A percentile compares a stretch with the other conserved stretches of the same genome.
Conservation (phyloP, 2,797 vertebrate species). For the Acrocephalus scirpaceus region DNA sequence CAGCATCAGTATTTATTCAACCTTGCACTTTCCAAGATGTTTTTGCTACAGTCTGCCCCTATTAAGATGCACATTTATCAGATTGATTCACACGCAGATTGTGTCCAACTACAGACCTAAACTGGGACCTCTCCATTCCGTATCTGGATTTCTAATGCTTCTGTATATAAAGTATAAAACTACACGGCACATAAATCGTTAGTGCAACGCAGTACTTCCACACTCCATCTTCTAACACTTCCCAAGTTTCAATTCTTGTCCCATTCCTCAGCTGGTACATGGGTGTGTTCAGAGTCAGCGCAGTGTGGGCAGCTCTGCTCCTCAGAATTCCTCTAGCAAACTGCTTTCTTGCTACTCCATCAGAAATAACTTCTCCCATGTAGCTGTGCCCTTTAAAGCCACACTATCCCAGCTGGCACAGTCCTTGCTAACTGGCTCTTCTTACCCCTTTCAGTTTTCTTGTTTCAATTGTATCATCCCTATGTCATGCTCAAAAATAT, state of each 20-base stretch:
- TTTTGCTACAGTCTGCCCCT: not conserved
- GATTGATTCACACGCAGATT: not conserved
- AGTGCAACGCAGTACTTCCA: not conserved
- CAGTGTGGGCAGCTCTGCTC: not conserved
- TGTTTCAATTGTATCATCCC: not conserved
- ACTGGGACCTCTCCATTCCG: not conserved
- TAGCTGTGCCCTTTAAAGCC: not conserved
- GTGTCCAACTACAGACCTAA: not conserved
- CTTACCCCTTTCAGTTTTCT: not conserved
- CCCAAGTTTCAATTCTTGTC: not conserved
- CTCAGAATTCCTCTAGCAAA: not conserved
- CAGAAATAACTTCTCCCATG: not conserved
- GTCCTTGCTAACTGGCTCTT: not conserved
- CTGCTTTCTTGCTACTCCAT: not conserved
- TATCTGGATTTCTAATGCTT: not conserved
- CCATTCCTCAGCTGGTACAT: not conserved
- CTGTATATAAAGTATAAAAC: not conserved
- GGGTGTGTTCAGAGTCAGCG: not conserved
- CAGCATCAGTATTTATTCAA: not conserved
- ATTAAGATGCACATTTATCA: not conserved
- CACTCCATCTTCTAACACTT: not conserved
- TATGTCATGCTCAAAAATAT: not conserved
- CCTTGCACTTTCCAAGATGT: not conserved
- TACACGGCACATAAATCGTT: not conserved
- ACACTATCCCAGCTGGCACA: not conserved